Percentiles rank a stretch among this genome's conserved stretches.
phyloP scores from a whole-genome alignment of 2,113 vertebrate genomes.

The Thermophis baileyi region DNA sequence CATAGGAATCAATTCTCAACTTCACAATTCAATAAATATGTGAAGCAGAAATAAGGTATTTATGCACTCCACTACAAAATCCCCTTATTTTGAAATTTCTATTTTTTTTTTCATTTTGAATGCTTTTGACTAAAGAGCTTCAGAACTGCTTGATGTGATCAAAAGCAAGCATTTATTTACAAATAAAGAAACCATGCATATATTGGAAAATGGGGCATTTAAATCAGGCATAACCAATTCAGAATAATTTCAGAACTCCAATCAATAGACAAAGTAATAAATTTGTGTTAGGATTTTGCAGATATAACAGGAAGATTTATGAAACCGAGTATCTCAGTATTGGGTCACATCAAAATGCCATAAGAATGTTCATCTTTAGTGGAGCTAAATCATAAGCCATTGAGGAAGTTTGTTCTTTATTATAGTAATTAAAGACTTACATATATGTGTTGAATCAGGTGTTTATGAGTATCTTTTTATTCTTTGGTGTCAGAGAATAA shows the following conservation, averaged over 20 bases:
- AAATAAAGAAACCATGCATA: neutral
- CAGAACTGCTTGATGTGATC: neutral
- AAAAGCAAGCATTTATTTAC: neutral
- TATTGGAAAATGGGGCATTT: neutral
- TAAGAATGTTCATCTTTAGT: no score
- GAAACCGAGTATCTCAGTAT: neutral
- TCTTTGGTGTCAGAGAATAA: neutral
- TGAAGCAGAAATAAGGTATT: neutral
- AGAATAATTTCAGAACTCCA: neutral
- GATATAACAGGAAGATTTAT: neutral
- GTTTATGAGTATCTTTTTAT: neutral
- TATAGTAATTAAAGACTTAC: neutral
- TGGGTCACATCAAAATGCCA: no score
- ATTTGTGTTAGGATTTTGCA: neutral
- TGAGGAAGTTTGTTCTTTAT: neutral
- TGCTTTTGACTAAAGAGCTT: neutral
- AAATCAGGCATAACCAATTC: neutral
- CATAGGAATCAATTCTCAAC: neutral
- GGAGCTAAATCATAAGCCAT: neutral
- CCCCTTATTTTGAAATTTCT: neutral
- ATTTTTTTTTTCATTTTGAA: neutral
- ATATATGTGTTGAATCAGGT: neutral
- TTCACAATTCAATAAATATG: neutral
- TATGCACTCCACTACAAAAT: neutral
- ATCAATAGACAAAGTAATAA: neutral